A percentile compares a stretch with the other conserved stretches of the same genome.
phyloP scores from a whole-genome alignment of 2,888 invertebrate species.

The Anoplius nigerrimus region DNA sequence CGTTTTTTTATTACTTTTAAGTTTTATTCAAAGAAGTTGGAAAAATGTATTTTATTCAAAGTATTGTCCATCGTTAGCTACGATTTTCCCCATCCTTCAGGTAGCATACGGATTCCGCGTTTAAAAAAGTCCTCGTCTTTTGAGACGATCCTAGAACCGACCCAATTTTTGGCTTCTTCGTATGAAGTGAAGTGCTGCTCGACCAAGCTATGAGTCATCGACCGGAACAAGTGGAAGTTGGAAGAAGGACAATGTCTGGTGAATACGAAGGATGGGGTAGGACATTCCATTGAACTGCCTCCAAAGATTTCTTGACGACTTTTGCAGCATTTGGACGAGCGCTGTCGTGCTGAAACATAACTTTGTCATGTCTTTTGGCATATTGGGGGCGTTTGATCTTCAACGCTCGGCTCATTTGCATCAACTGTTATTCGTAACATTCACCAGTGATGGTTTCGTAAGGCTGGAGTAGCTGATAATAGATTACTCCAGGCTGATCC shows the following conservation, averaged over 20 bases:
- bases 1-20: no score
- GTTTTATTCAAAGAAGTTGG: no score
- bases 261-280: no score
- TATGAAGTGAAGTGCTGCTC: no score
- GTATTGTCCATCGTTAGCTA: no score
- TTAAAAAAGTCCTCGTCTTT: constrained; percentile 40
- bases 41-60: no score
- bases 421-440: constrained; percentile 38
- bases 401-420: constrained; percentile 39
- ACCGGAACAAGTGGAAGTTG: constrained; percentile 45
- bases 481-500: no score
- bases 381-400: constrained; percentile 37
- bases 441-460: constrained; percentile 40
- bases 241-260: no score
- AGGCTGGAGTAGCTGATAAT: constrained; percentile 41
- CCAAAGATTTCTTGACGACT: constrained; percentile 28
- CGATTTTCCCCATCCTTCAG: no score
- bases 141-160: constrained; percentile 33
- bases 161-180: no score
- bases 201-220: constrained; percentile 35
- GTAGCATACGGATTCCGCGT: no score
- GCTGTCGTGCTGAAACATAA: constrained; percentile 54
- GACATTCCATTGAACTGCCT: constrained; percentile 46
- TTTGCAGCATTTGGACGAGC: constrained; percentile 41
- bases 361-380: constrained; percentile 43